Percentiles rank a stretch among this genome's conserved stretches.
These are phyloP conservation scores for Macrocentrus cingulum DNA, from an alignment of 1,140 invertebrate species.

Conservation along the genomic window DNA sequence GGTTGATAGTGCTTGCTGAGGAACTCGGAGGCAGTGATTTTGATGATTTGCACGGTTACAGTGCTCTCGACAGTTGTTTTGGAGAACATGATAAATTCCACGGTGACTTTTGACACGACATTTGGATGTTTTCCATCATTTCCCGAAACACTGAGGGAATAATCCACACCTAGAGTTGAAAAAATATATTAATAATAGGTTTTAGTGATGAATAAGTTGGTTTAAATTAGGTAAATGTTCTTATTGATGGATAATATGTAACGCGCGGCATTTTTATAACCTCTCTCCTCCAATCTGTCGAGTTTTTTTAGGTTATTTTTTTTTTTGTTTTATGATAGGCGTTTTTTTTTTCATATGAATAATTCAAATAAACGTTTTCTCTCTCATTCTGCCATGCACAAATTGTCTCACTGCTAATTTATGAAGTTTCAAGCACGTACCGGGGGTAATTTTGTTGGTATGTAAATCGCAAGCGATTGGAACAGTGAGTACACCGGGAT, in stretches of 20 bases:
- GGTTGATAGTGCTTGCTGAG: constrained; percentile 73
- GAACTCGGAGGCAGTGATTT: constrained; percentile 74
- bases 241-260: constrained; percentile 27
- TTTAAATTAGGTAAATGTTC: too few relatives aligned
- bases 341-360: constrained; percentile 37
- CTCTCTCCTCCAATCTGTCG: constrained; percentile 14
- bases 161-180: constrained; percentile 59
- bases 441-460: constrained; percentile 67
- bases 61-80: constrained; percentile 83
- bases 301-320: constrained; percentile 18
- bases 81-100: constrained; percentile 79
- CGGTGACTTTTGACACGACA: constrained; percentile 79
- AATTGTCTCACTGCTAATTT: constrained; percentile 18
- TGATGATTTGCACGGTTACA: constrained; percentile 72
- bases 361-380: constrained; percentile 38
- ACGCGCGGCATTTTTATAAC: constrained; percentile 24
- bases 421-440: constrained; percentile 36
- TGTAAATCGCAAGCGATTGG: constrained; percentile 78
- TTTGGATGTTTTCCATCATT: constrained; percentile 87
- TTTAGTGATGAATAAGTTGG: constrained; percentile 30
- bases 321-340: constrained; percentile 18
- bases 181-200: constrained; percentile 11
- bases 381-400: not conserved
- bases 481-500: constrained; percentile 70
- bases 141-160: constrained; percentile 77